Conservation (phyloP, 1,140 invertebrate genomes). For the Coptotermes formosanus region DNA sequence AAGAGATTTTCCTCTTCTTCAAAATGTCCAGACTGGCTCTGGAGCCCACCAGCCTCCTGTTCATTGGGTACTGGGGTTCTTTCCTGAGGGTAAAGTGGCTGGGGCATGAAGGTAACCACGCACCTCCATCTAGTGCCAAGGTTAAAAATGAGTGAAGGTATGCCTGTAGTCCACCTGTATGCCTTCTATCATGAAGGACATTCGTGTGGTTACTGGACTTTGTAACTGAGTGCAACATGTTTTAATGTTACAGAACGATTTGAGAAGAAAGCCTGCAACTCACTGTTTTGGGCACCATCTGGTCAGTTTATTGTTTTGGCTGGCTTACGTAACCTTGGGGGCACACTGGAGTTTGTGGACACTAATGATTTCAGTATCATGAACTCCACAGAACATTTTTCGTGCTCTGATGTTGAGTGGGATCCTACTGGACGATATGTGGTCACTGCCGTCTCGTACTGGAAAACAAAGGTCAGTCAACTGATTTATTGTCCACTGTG, state of each 20-base stretch:
- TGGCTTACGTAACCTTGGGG: slow-evolving; percentile 78
- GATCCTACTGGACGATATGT: slow-evolving; percentile 98
- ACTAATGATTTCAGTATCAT: slow-evolving; percentile 93
- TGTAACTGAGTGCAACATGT: neutral
- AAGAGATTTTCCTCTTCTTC: too few species aligned
- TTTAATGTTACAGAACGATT: slow-evolving; percentile 64
- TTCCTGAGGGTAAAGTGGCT: too few species aligned
- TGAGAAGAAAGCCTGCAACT: slow-evolving; percentile 89
- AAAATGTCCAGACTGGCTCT: too few species aligned
- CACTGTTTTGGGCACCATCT: slow-evolving; percentile 94
- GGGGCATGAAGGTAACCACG: too few species aligned
- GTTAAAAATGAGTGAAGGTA: too few species aligned
- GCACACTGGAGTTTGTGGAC: slow-evolving; percentile 92
- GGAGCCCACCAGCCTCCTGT: too few species aligned
- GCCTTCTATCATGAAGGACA: too few species aligned
- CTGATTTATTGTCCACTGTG: too few species aligned
- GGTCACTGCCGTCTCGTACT: slow-evolving; percentile 89
- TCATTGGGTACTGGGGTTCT: too few species aligned
- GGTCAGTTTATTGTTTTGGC: slow-evolving; percentile 96
- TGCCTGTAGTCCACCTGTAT: too few species aligned
- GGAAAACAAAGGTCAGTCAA: slow-evolving; percentile 81
- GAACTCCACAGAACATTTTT: slow-evolving; percentile 90
- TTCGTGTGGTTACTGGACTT: too few species aligned
- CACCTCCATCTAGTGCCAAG: too few species aligned
- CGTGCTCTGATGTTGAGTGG: slow-evolving; percentile 96